A percentile compares a stretch with the other conserved stretches of the same genome.
phyloP scores from a whole-genome alignment of 2,797 vertebrate species.

The Lacerta bilineata region DNA sequence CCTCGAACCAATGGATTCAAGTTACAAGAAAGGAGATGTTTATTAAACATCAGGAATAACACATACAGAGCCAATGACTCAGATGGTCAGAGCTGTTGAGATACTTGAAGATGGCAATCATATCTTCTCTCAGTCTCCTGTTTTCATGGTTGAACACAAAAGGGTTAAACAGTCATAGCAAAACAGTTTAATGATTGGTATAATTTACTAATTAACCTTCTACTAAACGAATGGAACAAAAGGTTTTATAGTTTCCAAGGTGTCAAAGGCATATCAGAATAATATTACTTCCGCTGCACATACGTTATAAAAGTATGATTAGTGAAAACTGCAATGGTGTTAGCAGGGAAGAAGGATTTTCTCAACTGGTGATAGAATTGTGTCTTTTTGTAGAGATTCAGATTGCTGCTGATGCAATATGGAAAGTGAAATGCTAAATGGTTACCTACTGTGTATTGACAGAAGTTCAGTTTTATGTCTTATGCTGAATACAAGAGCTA shows the following conservation, averaged over 20 bases:
- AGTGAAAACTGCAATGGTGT: background rate
- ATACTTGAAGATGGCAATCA: no score
- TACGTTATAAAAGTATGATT: slow-evolving; percentile 11
- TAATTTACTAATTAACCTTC: background rate
- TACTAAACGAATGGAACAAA: background rate
- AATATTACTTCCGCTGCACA: background rate
- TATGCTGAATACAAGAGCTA: background rate
- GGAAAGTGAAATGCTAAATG: background rate
- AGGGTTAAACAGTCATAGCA: background rate
- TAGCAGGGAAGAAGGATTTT: background rate
- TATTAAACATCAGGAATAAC: no score
- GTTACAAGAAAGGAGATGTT: no score
- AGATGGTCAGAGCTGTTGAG: no score
- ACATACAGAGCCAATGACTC: no score
- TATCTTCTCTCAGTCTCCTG: no score
- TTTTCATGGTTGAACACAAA: background rate
- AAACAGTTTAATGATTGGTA: background rate
- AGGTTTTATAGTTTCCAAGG: background rate
- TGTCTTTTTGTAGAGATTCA: background rate
- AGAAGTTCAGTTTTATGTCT: background rate
- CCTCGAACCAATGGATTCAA: no score
- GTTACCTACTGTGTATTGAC: slow-evolving; percentile 5
- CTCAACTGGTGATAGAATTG: background rate
- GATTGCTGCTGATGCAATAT: slow-evolving; percentile 30
- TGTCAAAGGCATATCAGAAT: background rate